Evolutionary conservation across 2,888 invertebrate species (phyloP).

Genomic region (Pollenia labialis): DNA sequence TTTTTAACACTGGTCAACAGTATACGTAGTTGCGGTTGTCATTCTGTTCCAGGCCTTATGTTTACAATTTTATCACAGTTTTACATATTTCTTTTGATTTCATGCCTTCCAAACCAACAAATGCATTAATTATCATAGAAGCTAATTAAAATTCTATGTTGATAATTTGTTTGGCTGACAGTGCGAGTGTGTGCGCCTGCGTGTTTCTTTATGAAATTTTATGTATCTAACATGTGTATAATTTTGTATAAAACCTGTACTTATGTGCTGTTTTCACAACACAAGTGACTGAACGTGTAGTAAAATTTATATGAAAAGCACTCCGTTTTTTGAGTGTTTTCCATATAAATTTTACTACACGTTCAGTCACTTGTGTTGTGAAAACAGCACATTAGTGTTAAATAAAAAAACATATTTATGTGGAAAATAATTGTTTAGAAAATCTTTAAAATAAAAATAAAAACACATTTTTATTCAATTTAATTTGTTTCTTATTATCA

Average conservation of each 20-base stretch:
- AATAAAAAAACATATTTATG: slow-evolving; percentile 57
- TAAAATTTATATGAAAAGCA: no score
- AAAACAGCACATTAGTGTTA: no score
- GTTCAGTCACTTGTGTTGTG: no score
- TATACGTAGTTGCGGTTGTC: no score
- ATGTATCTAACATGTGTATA: slow-evolving; percentile 31
- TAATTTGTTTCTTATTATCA: slow-evolving; percentile 15
- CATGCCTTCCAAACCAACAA: slow-evolving; percentile 41
- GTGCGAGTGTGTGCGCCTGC: slow-evolving; percentile 25
- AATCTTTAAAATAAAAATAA: slow-evolving; percentile 1
- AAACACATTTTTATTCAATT: slow-evolving; percentile 4
- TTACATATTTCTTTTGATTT: slow-evolving; percentile 10
- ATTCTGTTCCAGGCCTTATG: no score
- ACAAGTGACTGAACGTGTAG: no score
- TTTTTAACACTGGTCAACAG: no score
- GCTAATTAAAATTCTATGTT: slow-evolving; percentile 61
- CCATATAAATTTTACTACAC: no score
- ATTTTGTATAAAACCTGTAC: slow-evolving; percentile 43
- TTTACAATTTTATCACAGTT: background rate
- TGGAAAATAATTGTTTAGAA: slow-evolving; percentile 50
- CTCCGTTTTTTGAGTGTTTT: no score
- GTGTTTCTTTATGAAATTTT: slow-evolving; percentile 2
- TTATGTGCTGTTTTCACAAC: no score
- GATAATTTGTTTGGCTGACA: background rate
- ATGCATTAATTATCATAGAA: slow-evolving; percentile 64